Evolutionary conservation across 2,888 invertebrate species (phyloP).

Genomic region (Diaperis boleti): DNA sequence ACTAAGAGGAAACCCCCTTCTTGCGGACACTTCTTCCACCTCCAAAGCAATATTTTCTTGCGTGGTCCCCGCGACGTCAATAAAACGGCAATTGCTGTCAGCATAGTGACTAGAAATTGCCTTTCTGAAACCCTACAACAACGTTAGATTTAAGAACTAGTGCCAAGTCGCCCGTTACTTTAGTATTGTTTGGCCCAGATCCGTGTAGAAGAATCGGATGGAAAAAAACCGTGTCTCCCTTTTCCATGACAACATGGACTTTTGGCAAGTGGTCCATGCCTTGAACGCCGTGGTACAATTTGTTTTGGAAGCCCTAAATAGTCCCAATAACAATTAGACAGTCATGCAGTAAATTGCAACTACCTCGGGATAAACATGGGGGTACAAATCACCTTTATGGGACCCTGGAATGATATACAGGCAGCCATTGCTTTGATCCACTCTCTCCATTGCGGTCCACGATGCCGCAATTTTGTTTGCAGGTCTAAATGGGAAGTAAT

Average conservation of each 20-base stretch:
- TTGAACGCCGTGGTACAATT: conserved; percentile 77
- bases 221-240: conserved; percentile 90
- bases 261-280: conserved; percentile 67
- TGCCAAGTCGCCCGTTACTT: conserved; percentile 65
- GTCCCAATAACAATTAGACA: conserved; percentile 12
- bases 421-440: conserved; percentile 82
- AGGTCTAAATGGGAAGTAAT: conserved; percentile 90
- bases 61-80: conserved; percentile 74
- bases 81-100: conserved; percentile 76
- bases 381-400: conserved; percentile 73
- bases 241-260: conserved; percentile 80
- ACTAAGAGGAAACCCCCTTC: conserved; percentile 58
- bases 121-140: conserved; percentile 76
- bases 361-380: conserved; percentile 80
- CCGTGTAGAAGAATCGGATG: conserved; percentile 90
- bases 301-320: conserved; percentile 69
- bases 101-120: conserved; percentile 89
- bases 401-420: conserved; percentile 84
- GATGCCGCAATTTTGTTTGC: conserved; percentile 83
- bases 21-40: conserved; percentile 61
- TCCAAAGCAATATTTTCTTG: conserved; percentile 72
- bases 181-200: conserved; percentile 83
- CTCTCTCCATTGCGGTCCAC: conserved; percentile 90
- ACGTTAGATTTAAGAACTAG: too few relatives aligned
- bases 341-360: too few relatives aligned